Evolutionary conservation across 2,888 invertebrate genomes (phyloP).

Genomic region (Cryptophagus acutangulus): DNA sequence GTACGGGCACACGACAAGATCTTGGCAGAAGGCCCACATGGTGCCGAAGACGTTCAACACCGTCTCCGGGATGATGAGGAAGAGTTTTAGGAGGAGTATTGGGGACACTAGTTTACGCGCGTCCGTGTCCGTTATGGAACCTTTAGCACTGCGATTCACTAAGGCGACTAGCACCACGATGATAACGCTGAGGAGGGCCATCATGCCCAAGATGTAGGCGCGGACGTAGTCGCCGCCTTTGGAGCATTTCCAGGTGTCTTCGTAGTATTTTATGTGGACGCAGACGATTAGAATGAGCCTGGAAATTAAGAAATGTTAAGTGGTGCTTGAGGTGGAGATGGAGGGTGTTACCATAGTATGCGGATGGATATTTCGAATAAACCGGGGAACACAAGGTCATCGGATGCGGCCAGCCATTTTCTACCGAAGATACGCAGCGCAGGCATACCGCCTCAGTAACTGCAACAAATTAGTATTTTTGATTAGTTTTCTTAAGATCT

Average conservation of each 20-base stretch:
- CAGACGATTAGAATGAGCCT: conserved; percentile 40
- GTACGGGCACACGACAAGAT: conserved; percentile 62
- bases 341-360: conserved; percentile 59
- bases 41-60: conserved; percentile 76
- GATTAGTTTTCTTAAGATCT: too few relatives aligned
- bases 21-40: conserved; percentile 70
- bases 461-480: neutral
- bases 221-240: conserved; percentile 67
- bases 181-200: conserved; percentile 59
- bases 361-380: conserved; percentile 70
- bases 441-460: conserved; percentile 70
- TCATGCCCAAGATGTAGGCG: conserved; percentile 66
- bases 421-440: conserved; percentile 81
- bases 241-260: conserved; percentile 65
- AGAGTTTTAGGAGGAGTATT: conserved; percentile 66
- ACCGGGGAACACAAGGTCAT: conserved; percentile 88
- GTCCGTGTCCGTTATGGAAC: conserved; percentile 71
- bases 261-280: conserved; percentile 43
- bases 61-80: conserved; percentile 72
- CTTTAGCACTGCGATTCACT: conserved; percentile 68
- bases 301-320: conserved; percentile 11
- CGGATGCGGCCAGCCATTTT: conserved; percentile 86
- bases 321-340: neutral
- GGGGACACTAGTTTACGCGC: conserved; percentile 67
- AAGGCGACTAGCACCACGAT: conserved; percentile 61